A percentile compares a stretch with the other conserved stretches of the same genome.
Conservation (phyloP, 1,140 invertebrate genomes). For the Heliconius hermathena region DNA sequence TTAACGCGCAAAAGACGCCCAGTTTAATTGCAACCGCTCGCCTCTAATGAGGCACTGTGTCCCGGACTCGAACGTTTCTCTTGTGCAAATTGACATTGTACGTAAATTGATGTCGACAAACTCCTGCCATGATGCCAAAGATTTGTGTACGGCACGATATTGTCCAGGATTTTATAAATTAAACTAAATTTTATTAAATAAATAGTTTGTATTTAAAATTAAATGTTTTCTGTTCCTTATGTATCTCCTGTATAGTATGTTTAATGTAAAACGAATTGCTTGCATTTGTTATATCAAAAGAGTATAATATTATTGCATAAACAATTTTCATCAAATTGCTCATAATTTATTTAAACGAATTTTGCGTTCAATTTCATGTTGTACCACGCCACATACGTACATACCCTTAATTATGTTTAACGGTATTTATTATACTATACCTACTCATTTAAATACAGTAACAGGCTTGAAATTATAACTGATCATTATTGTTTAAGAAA, state of each 20-base stretch:
- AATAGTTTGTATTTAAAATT: neutral
- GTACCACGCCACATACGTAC: neutral
- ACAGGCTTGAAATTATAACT: neutral
- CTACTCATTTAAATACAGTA: too few relatives aligned
- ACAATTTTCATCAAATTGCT: neutral
- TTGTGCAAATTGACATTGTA: conserved; percentile 76
- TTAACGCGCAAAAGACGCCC: conserved; percentile 76
- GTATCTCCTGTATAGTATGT: neutral
- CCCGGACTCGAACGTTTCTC: conserved; percentile 59
- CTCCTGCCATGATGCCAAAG: conserved; percentile 53
- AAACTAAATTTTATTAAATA: neutral
- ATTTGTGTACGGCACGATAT: conserved; percentile 32
- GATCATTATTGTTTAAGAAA: neutral
- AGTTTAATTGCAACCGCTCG: conserved; percentile 75
- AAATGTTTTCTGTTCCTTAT: neutral
- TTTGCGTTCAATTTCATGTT: neutral
- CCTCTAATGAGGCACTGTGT: conserved; percentile 75
- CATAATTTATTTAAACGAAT: neutral
- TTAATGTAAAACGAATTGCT: neutral
- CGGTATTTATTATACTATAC: too few relatives aligned
- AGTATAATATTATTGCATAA: neutral
- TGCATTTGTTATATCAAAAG: neutral
- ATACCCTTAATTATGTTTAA: neutral
- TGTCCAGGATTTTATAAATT: conserved; percentile 10
- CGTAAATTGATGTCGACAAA: conserved; percentile 70